phyloP scores from a whole-genome alignment of 2,888 invertebrate genomes.

The Elysia crispata region DNA sequence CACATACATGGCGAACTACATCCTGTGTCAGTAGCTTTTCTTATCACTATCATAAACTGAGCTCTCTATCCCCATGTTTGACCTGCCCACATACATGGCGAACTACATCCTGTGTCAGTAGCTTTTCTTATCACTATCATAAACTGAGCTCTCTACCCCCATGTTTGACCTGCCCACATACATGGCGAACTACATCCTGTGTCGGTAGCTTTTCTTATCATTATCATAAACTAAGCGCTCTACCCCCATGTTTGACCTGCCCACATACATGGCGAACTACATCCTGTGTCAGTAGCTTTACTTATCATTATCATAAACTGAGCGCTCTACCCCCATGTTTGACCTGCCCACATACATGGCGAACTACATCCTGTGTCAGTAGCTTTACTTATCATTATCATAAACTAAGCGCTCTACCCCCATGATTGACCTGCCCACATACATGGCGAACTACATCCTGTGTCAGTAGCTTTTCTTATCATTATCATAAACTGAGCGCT shows the following conservation, averaged over 20 bases:
- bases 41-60: conserved; percentile 53
- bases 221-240: no score
- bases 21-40: conserved; percentile 53
- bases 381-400: no score
- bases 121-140: conserved; percentile 40
- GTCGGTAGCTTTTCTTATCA: conserved; percentile 41
- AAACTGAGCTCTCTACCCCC: conserved; percentile 24
- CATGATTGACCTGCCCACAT: conserved; percentile 20
- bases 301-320: no score
- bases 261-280: conserved; percentile 32
- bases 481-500: no score
- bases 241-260: conserved; percentile 30
- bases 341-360: conserved; percentile 25
- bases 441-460: conserved; percentile 35
- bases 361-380: conserved; percentile 37
- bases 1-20: conserved; percentile 30
- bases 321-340: no score
- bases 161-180: conserved; percentile 30
- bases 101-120: conserved; percentile 36
- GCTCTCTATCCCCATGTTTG: no score
- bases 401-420: no score
- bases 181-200: conserved; percentile 37
- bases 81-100: not conserved
- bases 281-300: conserved; percentile 47
- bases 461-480: not conserved